Conservation (phyloP, 2,888 invertebrate genomes). For the Melikaiella ostensackeni region DNA sequence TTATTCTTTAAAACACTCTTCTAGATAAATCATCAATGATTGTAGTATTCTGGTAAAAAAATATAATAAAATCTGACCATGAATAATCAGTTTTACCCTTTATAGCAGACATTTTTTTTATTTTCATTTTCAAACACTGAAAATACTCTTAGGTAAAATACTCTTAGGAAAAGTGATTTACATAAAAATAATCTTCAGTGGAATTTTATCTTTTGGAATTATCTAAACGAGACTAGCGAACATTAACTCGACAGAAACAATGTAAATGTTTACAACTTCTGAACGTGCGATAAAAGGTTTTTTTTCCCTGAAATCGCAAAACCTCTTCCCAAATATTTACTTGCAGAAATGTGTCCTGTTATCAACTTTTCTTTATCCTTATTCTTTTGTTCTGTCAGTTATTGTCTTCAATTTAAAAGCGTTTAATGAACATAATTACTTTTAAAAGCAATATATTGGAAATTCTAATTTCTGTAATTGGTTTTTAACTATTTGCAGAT, state of each 20-base stretch:
- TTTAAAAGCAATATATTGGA: background rate
- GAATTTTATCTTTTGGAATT: conserved; percentile 9
- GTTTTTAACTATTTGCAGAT: no score
- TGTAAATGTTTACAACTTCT: background rate
- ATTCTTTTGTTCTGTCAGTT: background rate
- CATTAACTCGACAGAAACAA: background rate
- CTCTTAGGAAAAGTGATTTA: background rate
- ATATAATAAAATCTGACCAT: no score
- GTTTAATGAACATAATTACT: background rate
- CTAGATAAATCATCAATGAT: background rate
- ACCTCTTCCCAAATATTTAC: background rate
- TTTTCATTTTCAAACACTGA: background rate
- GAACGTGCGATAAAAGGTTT: background rate
- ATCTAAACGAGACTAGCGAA: background rate
- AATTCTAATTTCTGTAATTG: no score
- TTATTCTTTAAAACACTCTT: background rate
- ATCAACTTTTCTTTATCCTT: background rate
- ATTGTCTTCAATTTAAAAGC: background rate
- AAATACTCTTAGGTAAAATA: background rate
- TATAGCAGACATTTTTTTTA: no score
- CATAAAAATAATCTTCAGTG: background rate
- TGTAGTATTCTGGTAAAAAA: no score
- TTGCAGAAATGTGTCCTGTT: background rate
- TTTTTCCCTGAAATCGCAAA: background rate
- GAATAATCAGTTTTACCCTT: background rate